phyloP scores from a whole-genome alignment of 1,140 invertebrate species.

The Drosophila biarmipes region DNA sequence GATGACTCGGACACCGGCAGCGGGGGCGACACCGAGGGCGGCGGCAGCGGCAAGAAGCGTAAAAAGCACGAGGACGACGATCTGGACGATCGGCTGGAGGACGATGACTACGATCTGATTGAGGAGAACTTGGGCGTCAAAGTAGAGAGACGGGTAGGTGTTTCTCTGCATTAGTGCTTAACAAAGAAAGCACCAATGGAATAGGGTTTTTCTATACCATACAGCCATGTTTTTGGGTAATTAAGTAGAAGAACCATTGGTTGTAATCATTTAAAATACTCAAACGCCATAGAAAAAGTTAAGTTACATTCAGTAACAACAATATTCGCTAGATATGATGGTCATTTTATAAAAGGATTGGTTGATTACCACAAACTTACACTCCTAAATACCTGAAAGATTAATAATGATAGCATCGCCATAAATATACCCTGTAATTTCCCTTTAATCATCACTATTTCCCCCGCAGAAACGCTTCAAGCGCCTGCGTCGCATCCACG shows the following conservation, averaged over 20 bases:
- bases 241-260: too few species aligned
- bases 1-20: conserved; percentile 92
- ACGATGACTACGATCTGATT: conserved; percentile 99
- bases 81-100: conserved; percentile 96
- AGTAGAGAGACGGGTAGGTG: conserved; percentile 92
- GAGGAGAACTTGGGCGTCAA: conserved; percentile 99
- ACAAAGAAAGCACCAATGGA: too few species aligned
- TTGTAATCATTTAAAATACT: background rate
- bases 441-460: background rate
- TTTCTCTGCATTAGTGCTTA: too few species aligned
- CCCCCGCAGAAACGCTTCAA: conserved; percentile 93
- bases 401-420: background rate
- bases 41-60: conserved; percentile 87
- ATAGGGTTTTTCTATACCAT: too few species aligned
- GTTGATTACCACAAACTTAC: too few species aligned
- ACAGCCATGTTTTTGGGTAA: too few species aligned
- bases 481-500: conserved; percentile 92
- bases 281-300: background rate
- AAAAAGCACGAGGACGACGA: conserved; percentile 93
- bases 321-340: too few species aligned
- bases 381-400: background rate
- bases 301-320: too few species aligned
- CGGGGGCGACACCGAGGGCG: conserved; percentile 84
- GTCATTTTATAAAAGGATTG: too few species aligned
- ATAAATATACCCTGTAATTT: too few species aligned